These are phyloP conservation scores for Flexamia atlantica DNA, from an alignment of 2,888 invertebrate species.

Conservation along the genomic window DNA sequence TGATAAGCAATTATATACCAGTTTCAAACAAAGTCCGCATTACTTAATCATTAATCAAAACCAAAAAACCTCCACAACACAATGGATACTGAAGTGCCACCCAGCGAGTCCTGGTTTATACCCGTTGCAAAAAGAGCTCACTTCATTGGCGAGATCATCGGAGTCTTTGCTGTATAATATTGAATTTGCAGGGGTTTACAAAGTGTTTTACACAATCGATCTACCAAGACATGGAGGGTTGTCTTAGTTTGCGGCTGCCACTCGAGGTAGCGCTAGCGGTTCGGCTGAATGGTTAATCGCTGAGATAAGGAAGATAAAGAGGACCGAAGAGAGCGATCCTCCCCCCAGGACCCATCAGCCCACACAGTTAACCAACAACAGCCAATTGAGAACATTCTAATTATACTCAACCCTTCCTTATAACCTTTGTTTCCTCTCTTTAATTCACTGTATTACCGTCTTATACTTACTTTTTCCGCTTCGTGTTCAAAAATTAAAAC, in stretches of 20 bases:
- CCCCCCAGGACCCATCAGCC: conserved; percentile 41
- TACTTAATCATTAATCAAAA: no score
- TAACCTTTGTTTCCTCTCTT: conserved; percentile 37
- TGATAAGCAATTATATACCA: no score
- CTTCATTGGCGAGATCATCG: no score
- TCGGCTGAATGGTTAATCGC: conserved; percentile 47
- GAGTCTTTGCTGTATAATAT: no score
- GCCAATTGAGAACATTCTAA: conserved; percentile 52
- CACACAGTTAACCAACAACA: conserved; percentile 29
- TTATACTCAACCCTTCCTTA: conserved; percentile 38
- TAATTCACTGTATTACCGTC: conserved; percentile 34
- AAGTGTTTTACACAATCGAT: no score
- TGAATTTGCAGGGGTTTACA: no score
- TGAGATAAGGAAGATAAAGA: conserved; percentile 49
- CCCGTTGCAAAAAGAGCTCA: no score
- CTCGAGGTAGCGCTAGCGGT: conserved; percentile 34
- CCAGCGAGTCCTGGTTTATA: no score
- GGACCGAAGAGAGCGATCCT: conserved; percentile 37
- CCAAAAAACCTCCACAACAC: no score
- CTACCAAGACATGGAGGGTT: background rate
- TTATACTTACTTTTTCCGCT: conserved; percentile 39
- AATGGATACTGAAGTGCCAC: no score
- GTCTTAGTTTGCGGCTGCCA: conserved; percentile 15
- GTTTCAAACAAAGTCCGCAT: no score
- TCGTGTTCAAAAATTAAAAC: conserved; percentile 27